phyloP scores from a whole-genome alignment of 2,797 vertebrate genomes.

The Malacoctenus gilli region DNA sequence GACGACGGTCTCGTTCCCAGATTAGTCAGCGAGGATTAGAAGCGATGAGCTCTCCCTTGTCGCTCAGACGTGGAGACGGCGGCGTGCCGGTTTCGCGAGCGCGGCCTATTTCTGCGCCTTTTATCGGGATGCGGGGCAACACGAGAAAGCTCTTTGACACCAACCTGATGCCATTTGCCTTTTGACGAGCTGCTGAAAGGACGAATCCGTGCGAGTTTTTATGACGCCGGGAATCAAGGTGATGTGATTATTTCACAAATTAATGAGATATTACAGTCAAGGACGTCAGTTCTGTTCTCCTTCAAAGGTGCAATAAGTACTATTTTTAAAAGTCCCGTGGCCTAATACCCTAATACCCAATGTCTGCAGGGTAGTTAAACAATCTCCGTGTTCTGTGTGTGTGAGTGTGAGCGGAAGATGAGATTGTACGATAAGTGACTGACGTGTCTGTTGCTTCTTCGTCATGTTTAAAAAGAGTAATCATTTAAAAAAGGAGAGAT shows the following conservation, averaged over 20 bases:
- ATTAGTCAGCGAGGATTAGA: constrained; percentile 53
- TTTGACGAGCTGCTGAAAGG: constrained; percentile 13
- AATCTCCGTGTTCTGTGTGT: background rate
- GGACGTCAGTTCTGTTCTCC: constrained; percentile 23
- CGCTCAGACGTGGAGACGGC: constrained; percentile 24
- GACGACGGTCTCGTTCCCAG: constrained; percentile 47
- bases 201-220: constrained; percentile 4
- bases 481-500: no score
- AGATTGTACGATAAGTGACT: no score
- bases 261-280: constrained; percentile 17
- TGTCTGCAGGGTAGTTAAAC: constrained; percentile 14
- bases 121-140: constrained; percentile 5
- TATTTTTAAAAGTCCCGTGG: constrained; percentile 20
- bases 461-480: no score
- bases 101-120: constrained; percentile 25
- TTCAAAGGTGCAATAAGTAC: constrained; percentile 19
- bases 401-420: background rate
- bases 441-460: no score
- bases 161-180: constrained; percentile 9
- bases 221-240: constrained; percentile 6
- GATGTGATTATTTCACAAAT: constrained; percentile 3
- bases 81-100: constrained; percentile 9
- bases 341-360: constrained; percentile 17
- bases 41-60: constrained; percentile 31
- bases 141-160: constrained; percentile 22